Evolutionary conservation across 1,140 invertebrate genomes (phyloP).

Genomic region (Gonatopus flavifemur): DNA sequence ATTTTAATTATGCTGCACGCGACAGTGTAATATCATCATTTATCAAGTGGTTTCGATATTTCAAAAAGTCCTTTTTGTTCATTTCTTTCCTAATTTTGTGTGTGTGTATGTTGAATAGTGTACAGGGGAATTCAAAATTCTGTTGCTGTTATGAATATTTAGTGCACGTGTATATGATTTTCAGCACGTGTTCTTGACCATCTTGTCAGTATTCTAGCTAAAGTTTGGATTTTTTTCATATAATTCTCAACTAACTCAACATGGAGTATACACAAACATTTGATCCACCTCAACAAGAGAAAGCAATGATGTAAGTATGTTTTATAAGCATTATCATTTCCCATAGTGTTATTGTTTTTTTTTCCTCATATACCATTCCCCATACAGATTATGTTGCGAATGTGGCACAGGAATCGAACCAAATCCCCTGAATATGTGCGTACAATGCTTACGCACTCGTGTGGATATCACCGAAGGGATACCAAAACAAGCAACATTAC

Average conservation of each 20-base stretch:
- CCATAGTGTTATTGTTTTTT: neutral
- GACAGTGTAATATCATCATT: too few species aligned
- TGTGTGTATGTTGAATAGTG: too few species aligned
- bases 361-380: neutral
- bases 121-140: too few species aligned
- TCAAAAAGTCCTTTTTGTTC: too few species aligned
- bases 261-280: constrained; percentile 9
- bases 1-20: too few species aligned
- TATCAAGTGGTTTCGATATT: too few species aligned
- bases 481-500: constrained; percentile 87
- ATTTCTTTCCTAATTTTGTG: too few species aligned
- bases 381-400: constrained; percentile 68
- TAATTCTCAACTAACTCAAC: neutral
- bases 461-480: constrained; percentile 97
- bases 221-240: too few species aligned
- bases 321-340: neutral
- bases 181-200: too few species aligned
- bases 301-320: constrained; percentile 11
- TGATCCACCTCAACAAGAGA: neutral
- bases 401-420: constrained; percentile 83
- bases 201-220: too few species aligned
- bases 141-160: too few species aligned
- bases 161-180: too few species aligned
- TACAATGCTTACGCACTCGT: constrained; percentile 84
- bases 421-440: constrained; percentile 98